phyloP scores from a whole-genome alignment of 2,113 vertebrate species.

The Heterotilapia buettikoferi region DNA sequence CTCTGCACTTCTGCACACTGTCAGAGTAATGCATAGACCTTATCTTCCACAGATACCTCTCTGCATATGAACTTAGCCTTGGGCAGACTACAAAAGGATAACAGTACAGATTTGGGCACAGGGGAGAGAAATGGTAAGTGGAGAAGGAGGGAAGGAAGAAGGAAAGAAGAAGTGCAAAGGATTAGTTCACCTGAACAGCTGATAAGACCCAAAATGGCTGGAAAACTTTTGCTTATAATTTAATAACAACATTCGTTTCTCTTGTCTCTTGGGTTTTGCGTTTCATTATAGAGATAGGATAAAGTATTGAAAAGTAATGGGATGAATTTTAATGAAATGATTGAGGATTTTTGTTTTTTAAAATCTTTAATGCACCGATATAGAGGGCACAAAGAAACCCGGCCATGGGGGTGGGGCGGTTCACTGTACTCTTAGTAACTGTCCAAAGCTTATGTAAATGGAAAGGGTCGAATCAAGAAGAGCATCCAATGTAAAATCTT shows the following conservation, averaged over 20 bases:
- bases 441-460: neutral
- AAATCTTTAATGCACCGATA: neutral
- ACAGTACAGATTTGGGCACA: neutral
- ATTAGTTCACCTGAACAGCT: slow-evolving; percentile 19
- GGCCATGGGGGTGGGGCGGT: neutral
- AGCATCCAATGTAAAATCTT: neutral
- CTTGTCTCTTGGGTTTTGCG: slow-evolving; percentile 40
- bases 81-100: slow-evolving; percentile 12
- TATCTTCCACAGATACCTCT: slow-evolving; percentile 38
- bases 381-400: neutral
- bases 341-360: neutral
- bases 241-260: slow-evolving; percentile 30
- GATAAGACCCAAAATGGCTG: slow-evolving; percentile 24
- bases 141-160: neutral
- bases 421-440: neutral
- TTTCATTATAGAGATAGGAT: slow-evolving; percentile 47
- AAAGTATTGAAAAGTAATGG: slow-evolving; percentile 23
- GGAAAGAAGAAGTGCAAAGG: neutral
- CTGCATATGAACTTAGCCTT: slow-evolving; percentile 52
- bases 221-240: slow-evolving; percentile 23
- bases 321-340: slow-evolving; percentile 30
- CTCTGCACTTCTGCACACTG: slow-evolving; percentile 21
- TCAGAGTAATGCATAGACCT: slow-evolving; percentile 40
- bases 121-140: neutral
- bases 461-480: neutral